phyloP scores from a whole-genome alignment of 2,797 vertebrate genomes.

The Tokudaia tokunoshimensis region DNA sequence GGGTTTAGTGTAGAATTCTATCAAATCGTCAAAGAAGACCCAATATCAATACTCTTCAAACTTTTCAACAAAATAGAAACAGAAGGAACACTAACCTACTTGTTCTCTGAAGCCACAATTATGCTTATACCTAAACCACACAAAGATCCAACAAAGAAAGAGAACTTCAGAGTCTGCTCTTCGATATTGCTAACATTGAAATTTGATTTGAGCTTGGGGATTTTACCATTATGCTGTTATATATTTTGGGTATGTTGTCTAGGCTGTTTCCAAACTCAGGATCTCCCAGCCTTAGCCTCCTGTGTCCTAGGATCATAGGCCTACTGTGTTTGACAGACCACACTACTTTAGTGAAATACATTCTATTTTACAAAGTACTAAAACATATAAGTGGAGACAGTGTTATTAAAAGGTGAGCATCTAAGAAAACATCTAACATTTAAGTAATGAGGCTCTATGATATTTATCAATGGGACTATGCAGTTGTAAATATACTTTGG shows the following conservation, averaged over 20 bases:
- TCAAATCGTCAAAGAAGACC: no score
- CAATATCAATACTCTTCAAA: no score
- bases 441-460: neutral
- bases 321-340: neutral
- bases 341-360: neutral
- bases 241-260: neutral
- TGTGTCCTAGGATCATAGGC: neutral
- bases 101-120: no score
- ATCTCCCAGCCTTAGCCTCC: neutral
- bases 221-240: neutral
- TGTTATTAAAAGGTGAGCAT: neutral
- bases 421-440: slow-evolving; percentile 13
- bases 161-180: neutral
- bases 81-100: no score
- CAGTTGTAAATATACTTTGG: slow-evolving; percentile 22
- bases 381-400: neutral
- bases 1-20: no score
- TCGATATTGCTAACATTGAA: neutral
- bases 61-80: no score
- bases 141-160: no score
- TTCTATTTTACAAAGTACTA: neutral
- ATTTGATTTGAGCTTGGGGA: neutral
- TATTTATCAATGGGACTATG: slow-evolving; percentile 27
- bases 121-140: no score
- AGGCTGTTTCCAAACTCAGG: neutral